Conservation (phyloP, 2,113 vertebrate species). For the Pelvicachromis taeniatus region DNA sequence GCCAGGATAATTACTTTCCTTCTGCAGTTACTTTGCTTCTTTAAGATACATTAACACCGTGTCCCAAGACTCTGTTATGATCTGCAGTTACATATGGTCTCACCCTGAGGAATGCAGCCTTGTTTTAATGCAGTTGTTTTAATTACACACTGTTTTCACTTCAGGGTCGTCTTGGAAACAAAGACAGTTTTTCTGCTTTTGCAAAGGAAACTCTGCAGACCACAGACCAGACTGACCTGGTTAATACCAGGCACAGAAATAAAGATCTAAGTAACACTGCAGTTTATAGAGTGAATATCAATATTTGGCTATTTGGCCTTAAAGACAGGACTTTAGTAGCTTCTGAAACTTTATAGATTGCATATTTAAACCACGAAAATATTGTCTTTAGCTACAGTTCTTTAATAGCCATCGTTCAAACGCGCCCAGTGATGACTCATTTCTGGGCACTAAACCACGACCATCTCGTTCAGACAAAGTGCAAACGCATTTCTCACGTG, state of each 20-base stretch:
- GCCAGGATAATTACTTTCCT: not conserved
- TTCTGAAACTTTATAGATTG: accelerated
- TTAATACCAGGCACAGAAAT: not conserved
- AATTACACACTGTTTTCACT: not conserved
- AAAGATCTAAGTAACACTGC: not conserved
- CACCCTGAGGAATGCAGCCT: not conserved
- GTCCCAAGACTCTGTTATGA: accelerated
- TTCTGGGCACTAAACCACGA: not conserved
- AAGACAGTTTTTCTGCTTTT: not conserved
- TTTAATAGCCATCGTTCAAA: accelerated
- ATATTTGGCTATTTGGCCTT: not conserved
- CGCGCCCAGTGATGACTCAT: not conserved
- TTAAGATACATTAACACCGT: not conserved
- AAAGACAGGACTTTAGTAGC: not conserved
- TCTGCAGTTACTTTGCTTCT: not conserved
- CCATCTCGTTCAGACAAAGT: not conserved
- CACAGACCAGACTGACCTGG: not conserved
- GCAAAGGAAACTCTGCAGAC: not conserved
- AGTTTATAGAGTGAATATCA: not conserved
- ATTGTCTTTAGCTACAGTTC: not conserved
- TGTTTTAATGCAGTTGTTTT: not conserved
- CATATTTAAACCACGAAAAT: not conserved
- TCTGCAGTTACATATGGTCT: not conserved
- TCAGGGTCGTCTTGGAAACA: accelerated
- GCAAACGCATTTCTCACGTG: not conserved